Evolutionary conservation across 2,888 invertebrate species (phyloP), one percentile per base, ranked within the genome.

Genomic region (Volucella inflata): DNA sequence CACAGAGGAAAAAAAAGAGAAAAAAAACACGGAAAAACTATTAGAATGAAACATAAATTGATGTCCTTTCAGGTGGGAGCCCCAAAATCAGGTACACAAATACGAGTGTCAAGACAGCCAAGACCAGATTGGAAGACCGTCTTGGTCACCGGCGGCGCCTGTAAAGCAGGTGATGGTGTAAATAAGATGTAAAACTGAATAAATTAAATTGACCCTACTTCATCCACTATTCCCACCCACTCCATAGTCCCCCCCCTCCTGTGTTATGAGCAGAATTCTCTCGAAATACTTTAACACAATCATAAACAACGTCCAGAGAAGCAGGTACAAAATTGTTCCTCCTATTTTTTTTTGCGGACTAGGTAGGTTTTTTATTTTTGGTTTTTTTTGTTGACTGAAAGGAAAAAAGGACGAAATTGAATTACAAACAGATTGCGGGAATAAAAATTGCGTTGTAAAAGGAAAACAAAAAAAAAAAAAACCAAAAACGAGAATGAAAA

Each of bases 341-440:
- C 9, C 60, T 17, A 6, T 51, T 65, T 38, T 9, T 40, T 40
- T 30, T 42, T n/a, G n/a, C n/a, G n/a, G n/a, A n/a, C n/a, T n/a
- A n/a, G n/a, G n/a, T n/a, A n/a, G n/a, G n/a, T 21, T 11, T 71
- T 51, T 60, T 38, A 46, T 65, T 53, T 65, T 75, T 71, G 8
- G 38, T 55, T 44, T 50, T 10, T 53, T 36, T 42, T 71, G 30
- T 60, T 53, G 2, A 17, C 64, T 30, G 6, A 30, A 30, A 30
- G 30, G 6, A 6, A 30, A 30, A 30, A 30, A 57, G 17, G 51
- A 57, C 14, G 36, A 80, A 80, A 84, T 76, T 80, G 75, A 84
- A 84, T 76, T 67, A 84, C 65, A 80, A 80, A 84, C 80, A 80
- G 84, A 80, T 84, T 80, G 75, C 40, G 30, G 57, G 55, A 71